phyloP scores from a whole-genome alignment of 1,140 invertebrate species.

The Drosophila neocordata region DNA sequence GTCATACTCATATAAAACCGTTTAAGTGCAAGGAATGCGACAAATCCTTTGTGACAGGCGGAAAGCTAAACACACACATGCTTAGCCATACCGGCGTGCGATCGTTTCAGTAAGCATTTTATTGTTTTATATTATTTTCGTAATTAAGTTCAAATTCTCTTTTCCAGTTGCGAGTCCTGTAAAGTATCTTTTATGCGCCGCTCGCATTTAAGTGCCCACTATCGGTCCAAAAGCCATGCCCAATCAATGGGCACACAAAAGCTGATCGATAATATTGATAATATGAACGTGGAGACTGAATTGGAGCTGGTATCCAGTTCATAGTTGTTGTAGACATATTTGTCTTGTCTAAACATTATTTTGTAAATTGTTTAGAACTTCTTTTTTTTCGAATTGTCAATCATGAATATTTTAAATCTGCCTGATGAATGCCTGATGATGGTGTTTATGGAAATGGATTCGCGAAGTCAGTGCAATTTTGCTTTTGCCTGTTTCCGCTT shows the following conservation, averaged over 20 bases:
- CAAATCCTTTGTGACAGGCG: conserved; percentile 99
- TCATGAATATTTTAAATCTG: conserved; percentile 13
- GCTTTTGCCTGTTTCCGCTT: conserved; percentile 23
- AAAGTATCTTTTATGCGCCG: conserved; percentile 64
- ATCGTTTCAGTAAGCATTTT: conserved; percentile 54
- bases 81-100: conserved; percentile 97
- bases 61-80: conserved; percentile 98
- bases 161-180: conserved; percentile 54
- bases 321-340: neutral
- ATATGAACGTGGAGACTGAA: conserved; percentile 50
- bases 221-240: conserved; percentile 56
- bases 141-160: neutral
- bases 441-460: conserved; percentile 11
- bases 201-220: conserved; percentile 50
- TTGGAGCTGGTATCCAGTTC: conserved; percentile 8
- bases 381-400: neutral
- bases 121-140: no score
- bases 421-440: conserved; percentile 20
- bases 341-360: neutral
- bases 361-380: neutral
- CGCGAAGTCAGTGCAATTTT: conserved; percentile 18
- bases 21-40: conserved; percentile 99
- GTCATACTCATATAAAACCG: conserved; percentile 87
- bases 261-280: conserved; percentile 10
- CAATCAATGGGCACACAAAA: conserved; percentile 26